Base-by-base conservation (phyloP, 2,888 invertebrate species). In the Lycia hirtaria region DNA sequence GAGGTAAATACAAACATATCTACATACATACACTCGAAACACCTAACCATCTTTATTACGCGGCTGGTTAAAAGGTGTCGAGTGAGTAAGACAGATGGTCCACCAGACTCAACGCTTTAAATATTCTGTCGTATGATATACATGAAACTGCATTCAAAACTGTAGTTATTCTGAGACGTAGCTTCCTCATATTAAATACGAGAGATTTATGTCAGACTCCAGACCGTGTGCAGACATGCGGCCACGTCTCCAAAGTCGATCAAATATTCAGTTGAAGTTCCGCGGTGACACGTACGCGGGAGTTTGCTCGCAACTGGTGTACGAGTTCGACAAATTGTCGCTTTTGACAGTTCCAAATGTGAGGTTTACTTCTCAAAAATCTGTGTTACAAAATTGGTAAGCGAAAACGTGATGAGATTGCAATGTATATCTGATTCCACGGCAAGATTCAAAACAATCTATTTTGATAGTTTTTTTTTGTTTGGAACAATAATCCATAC, bases 251-350 rank as follows among this genome's bases (percentile, higher is more conserved):
- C 54, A 56, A 62, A 60, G 54, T 35, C 49, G 43, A 56, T 63
- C 37, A 57, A 61, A 63, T 61, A 65, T 57, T 57, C 57, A 52
- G 51, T 22, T 33, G 26, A 17, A 45, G 50, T 40, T 45, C 56
- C 30, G 20, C 24, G 37, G 48, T n/a, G 51, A 20, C 60, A 58
- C 62, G 55, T 56, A 44, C 53, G 41, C 41, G 5, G 38, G 38
- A 50, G 50, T 58, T 41, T 55, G 57, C 57, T 60, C 53, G 52
- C 64, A 61, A 47, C 59, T 60, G 61, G 37, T 49, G 53, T 35
- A 43, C 49, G 17, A 35, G 41, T 43, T 48, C 14, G 26, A 37
- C 33, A 35, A 49, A 49, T 28, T 43, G 32, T 30, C 24, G 40
- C 15, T 33, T 54, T 47, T 40, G 47, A 54, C 38, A 47, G 22